Percentiles rank a stretch among this genome's conserved stretches.
phyloP scores from a whole-genome alignment of 2,797 vertebrate species.

The Columba guinea region DNA sequence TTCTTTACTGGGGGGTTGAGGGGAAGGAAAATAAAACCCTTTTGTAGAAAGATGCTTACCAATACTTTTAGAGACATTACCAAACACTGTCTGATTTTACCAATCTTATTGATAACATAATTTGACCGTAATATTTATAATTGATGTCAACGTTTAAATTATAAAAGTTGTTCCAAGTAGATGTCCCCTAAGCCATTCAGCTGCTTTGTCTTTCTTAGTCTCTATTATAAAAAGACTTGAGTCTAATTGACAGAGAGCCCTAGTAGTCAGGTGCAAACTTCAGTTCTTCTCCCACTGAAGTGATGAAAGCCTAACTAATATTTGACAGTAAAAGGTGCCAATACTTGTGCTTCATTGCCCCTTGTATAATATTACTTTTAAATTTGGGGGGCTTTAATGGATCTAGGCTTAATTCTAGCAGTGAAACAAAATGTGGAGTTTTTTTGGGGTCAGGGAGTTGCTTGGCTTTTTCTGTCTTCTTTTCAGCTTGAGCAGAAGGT shows the following conservation, averaged over 20 bases:
- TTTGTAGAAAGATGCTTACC: not conserved
- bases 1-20: not conserved
- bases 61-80: not conserved
- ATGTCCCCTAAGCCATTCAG: not conserved
- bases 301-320: not conserved
- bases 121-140: not conserved
- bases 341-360: not conserved
- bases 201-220: not conserved
- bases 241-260: not conserved
- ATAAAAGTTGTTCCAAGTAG: not conserved
- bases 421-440: not conserved
- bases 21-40: not conserved
- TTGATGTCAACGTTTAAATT: not conserved
- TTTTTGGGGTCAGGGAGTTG: not conserved
- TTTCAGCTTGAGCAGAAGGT: not conserved
- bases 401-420: not conserved
- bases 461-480: not conserved
- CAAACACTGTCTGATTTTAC: not conserved
- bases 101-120: not conserved
- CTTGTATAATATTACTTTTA: not conserved
- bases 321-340: not conserved
- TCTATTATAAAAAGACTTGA: not conserved
- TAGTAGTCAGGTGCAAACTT: not conserved
- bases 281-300: not conserved
- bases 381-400: not conserved